Percentiles rank a stretch among this genome's conserved stretches.
phyloP scores from a whole-genome alignment of 2,113 vertebrate genomes.

The Mormyrus lacerda region DNA sequence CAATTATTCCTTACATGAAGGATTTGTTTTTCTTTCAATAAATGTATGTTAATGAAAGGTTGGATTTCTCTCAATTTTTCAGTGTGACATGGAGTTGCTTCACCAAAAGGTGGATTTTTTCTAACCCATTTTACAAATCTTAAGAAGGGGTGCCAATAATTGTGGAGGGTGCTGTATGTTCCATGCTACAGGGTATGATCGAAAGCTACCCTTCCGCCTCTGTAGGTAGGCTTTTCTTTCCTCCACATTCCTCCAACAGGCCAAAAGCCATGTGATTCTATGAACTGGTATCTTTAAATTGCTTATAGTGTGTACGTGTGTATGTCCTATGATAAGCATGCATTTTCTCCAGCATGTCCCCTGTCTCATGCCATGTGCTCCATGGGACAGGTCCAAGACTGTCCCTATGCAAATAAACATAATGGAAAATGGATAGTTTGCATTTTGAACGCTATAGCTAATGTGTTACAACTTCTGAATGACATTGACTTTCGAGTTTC shows the following conservation, averaged over 20 bases:
- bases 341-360: not conserved
- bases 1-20: too few species aligned
- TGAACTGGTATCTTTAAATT: not conserved
- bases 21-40: too few species aligned
- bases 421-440: not conserved
- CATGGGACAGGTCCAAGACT: not conserved
- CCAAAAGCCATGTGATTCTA: not conserved
- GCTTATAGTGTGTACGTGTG: not conserved
- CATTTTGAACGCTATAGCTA: not conserved
- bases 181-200: not conserved
- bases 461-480: not conserved
- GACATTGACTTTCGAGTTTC: not conserved
- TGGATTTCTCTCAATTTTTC: too few species aligned
- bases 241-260: not conserved
- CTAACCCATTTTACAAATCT: too few species aligned
- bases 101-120: too few species aligned
- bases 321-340: not conserved
- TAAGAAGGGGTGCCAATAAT: too few species aligned
- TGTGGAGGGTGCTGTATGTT: not conserved
- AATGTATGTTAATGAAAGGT: too few species aligned
- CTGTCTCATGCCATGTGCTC: not conserved
- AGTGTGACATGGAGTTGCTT: too few species aligned
- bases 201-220: not conserved
- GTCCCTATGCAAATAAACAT: not conserved
- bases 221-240: not conserved